A percentile compares a stretch with the other conserved stretches of the same genome.
These are phyloP conservation scores for Lymantria dispar DNA, from an alignment of 2,888 invertebrate genomes.

Conservation along the genomic window DNA sequence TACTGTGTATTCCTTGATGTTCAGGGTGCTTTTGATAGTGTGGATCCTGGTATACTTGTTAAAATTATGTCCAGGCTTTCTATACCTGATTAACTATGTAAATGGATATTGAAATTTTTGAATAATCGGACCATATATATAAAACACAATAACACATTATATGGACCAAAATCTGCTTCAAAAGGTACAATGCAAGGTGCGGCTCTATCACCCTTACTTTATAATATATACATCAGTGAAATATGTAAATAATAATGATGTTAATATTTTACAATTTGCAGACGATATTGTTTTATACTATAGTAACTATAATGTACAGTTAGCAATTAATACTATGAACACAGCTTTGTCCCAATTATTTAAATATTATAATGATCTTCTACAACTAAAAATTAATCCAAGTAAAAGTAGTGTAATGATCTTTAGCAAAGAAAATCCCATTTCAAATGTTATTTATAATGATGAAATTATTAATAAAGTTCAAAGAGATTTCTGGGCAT, in stretches of 20 bases:
- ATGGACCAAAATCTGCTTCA: conserved; percentile 3
- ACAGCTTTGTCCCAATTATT: not conserved
- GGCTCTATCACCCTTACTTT: conserved; percentile 11
- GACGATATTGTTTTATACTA: conserved; percentile 2
- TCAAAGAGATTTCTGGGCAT: conserved; percentile 3
- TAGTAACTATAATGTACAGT: not conserved
- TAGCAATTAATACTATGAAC: not conserved
- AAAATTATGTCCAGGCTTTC: conserved; percentile 7
- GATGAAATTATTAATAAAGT: not conserved
- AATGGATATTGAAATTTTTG: conserved; percentile 14
- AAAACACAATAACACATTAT: conserved; percentile 12
- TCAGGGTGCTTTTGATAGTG: conserved; percentile 3
- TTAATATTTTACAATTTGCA: not conserved
- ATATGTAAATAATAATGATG: not conserved
- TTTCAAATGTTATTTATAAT: not conserved
- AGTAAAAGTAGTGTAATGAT: not conserved
- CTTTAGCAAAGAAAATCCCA: not conserved
- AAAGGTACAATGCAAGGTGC: conserved; percentile 15
- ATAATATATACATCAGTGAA: conserved; percentile 1
- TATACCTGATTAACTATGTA: conserved; percentile 11
- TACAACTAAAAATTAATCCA: not conserved
- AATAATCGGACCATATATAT: conserved; percentile 10
- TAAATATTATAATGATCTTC: not conserved
- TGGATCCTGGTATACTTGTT: conserved; percentile 12
- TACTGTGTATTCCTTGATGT: conserved; percentile 1